Evolutionary conservation across 2,888 invertebrate species (phyloP).

Genomic region (Polymixis flavicincta): DNA sequence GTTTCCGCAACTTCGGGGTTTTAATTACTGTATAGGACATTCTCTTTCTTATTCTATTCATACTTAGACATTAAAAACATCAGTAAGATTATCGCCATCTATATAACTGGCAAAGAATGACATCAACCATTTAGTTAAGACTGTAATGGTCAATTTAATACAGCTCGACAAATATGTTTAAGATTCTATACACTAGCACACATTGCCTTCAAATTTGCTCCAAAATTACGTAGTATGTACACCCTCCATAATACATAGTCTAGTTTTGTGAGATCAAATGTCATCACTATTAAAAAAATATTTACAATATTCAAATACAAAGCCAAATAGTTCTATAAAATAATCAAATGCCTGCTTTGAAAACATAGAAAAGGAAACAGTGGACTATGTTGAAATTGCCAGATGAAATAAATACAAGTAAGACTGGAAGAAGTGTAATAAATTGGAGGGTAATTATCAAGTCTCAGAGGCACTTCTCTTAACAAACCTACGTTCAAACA

Average conservation of each 20-base stretch:
- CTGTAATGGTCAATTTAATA: slow-evolving; percentile 32
- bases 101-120: slow-evolving; percentile 44
- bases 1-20: slow-evolving; percentile 21
- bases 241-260: slow-evolving; percentile 50
- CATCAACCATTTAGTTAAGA: slow-evolving; percentile 40
- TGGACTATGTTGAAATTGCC: not conserved
- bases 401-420: slow-evolving; percentile 3
- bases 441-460: slow-evolving; percentile 52
- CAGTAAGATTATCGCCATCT: slow-evolving; percentile 39
- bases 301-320: slow-evolving; percentile 24
- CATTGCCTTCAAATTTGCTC: slow-evolving; percentile 34
- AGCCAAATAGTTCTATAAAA: slow-evolving; percentile 12
- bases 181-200: slow-evolving; percentile 35
- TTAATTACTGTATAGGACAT: slow-evolving; percentile 63
- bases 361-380: not conserved
- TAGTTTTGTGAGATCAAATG: slow-evolving; percentile 30
- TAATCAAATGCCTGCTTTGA: slow-evolving; percentile 1
- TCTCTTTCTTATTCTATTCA: slow-evolving; percentile 41
- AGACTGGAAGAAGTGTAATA: slow-evolving; percentile 10
- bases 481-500: slow-evolving; percentile 79
- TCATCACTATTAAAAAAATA: slow-evolving; percentile 43
- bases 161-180: slow-evolving; percentile 35
- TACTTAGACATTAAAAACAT: slow-evolving; percentile 51
- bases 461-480: slow-evolving; percentile 81
- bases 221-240: slow-evolving; percentile 57